Percentiles rank a stretch among this genome's conserved stretches.
phyloP scores from a whole-genome alignment of 2,113 vertebrate genomes.

The Rhea pennata region DNA sequence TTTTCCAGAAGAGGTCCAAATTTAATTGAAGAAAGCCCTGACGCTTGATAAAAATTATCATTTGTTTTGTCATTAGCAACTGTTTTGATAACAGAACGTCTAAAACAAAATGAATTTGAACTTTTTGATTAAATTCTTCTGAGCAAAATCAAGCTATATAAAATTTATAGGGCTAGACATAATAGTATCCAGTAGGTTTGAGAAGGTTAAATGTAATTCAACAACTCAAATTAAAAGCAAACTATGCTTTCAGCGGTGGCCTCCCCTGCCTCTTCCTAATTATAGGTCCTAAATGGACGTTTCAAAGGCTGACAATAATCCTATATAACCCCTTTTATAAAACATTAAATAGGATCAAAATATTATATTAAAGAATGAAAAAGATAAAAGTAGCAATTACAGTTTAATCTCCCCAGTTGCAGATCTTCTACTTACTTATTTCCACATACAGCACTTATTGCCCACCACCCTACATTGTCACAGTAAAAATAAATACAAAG shows the following conservation, averaged over 20 bases:
- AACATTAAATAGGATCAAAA: slow-evolving; percentile 45
- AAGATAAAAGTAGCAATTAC: slow-evolving; percentile 33
- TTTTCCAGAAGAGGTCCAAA: not conserved
- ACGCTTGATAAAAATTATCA: not conserved
- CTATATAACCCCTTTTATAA: not conserved
- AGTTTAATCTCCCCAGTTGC: slow-evolving; percentile 23
- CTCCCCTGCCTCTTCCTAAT: not conserved
- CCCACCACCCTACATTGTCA: not conserved
- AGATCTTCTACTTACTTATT: slow-evolving; percentile 36
- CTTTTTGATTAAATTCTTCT: not conserved
- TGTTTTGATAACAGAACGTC: not conserved
- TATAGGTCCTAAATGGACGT: not conserved
- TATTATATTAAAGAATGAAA: slow-evolving; percentile 18
- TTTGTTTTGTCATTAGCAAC: not conserved
- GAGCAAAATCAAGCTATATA: not conserved
- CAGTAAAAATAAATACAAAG: slow-evolving; percentile 20
- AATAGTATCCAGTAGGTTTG: not conserved
- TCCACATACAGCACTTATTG: not conserved
- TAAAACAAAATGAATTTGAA: not conserved
- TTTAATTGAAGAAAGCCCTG: not conserved
- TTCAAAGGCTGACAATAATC: slow-evolving; percentile 44
- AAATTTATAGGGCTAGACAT: not conserved
- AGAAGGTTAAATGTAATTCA: slow-evolving; percentile 2
- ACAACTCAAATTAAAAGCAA: slow-evolving; percentile 20
- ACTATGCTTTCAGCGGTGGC: not conserved